These are phyloP conservation scores for Drosophila carrolli DNA, from an alignment of 1,140 invertebrate genomes.

Conservation along the genomic window DNA sequence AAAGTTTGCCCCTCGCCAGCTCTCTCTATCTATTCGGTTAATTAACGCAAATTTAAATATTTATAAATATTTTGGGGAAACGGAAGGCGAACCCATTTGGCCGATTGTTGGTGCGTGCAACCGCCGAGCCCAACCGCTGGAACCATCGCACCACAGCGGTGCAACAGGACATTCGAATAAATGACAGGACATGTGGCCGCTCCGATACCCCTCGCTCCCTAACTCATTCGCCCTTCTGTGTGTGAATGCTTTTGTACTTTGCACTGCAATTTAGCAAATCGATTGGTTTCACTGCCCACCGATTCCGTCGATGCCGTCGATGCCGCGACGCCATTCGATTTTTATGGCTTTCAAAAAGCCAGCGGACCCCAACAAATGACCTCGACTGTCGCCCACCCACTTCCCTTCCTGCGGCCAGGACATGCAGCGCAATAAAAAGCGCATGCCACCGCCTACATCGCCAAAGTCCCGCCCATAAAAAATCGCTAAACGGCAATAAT, in stretches of 20 bases:
- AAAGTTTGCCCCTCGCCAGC: slow-evolving; percentile 5
- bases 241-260: slow-evolving; percentile 60
- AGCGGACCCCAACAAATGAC: slow-evolving; percentile 72
- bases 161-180: slow-evolving; percentile 38
- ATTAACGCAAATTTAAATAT: slow-evolving; percentile 54
- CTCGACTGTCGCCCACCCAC: slow-evolving; percentile 8
- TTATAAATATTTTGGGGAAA: slow-evolving; percentile 17
- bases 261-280: slow-evolving; percentile 81
- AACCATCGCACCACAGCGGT: slow-evolving; percentile 46
- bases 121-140: slow-evolving; percentile 33
- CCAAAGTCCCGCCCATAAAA: slow-evolving; percentile 64
- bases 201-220: neutral
- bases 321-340: slow-evolving; percentile 63
- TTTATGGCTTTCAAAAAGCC: slow-evolving; percentile 78
- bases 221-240: slow-evolving; percentile 6
- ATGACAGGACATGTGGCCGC: slow-evolving; percentile 52
- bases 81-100: slow-evolving; percentile 2
- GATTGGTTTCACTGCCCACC: slow-evolving; percentile 63
- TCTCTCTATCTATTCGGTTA: slow-evolving; percentile 24
- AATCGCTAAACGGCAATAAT: slow-evolving; percentile 80
- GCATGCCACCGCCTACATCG: slow-evolving; percentile 57
- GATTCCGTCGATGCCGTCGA: neutral
- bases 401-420: neutral
- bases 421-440: slow-evolving; percentile 71
- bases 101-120: slow-evolving; percentile 44